Base-by-base conservation (phyloP, 2,888 invertebrate genomes). In the Megamerina dolium region DNA sequence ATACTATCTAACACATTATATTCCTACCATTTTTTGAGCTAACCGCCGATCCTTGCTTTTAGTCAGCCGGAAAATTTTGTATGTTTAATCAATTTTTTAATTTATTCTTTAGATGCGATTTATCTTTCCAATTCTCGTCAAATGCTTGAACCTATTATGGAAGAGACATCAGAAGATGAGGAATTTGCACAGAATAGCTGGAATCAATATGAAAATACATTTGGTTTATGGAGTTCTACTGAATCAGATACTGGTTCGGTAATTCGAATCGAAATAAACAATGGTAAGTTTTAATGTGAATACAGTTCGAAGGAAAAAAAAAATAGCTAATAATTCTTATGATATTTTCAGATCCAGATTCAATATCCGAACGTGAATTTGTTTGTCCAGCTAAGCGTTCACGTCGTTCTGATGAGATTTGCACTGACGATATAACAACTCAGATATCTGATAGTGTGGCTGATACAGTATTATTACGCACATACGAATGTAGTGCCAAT, bases 241-340 rank as follows among this genome's bases (percentile, higher is more conserved):
- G 87, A 87, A 71, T 87, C 87, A 31, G 88, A 88, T 64, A 83
- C 86, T 41, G 87, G 86, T 56, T 87, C 86, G 50, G 88, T 88
- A 46, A 87, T 88, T 54, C 78, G 82, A 60, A 80, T 83, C 51
- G 80, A 80, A 55, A 72, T 77, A 45, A 66, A 56, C 48, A 63
- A 66, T 53, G 71, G 72, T 69, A 43, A 57, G 53, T 43, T 34
- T 30, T 36, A 33, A 33, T 9, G 6, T 8, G 5, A 12, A 36
- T 8, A 23, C 6, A 8, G 23, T 23, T 23, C 23, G 23, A 23
- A 8, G 23, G 6, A 23, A 23, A 6, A 23, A n/a, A 19, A 31
- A 36, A 32, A 23, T 34, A 31, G 21, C 19, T 33, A 1, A 17
- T 9, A 19, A n/a, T 13, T 26, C 26, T n/a, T n/a, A n/a, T n/a